These are phyloP conservation scores for Acanthiza pusilla DNA, from an alignment of 2,797 vertebrate species.

Conservation along the genomic window DNA sequence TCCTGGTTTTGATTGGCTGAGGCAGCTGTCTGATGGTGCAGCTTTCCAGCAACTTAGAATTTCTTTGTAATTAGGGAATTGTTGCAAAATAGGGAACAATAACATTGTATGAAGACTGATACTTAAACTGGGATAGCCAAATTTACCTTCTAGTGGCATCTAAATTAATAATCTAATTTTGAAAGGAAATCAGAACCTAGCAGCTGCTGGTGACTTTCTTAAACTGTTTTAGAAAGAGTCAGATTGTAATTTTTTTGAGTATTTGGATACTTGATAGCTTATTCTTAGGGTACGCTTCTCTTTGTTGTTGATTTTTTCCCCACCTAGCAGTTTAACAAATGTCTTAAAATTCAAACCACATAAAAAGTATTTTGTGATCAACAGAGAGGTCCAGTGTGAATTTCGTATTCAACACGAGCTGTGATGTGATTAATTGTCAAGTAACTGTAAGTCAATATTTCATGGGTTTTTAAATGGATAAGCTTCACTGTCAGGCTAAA, in stretches of 20 bases:
- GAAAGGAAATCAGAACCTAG: neutral
- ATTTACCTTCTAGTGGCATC: slow-evolving; percentile 19
- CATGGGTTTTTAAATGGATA: neutral
- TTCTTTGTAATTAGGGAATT: neutral
- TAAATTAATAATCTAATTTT: slow-evolving; percentile 49
- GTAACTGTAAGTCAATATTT: neutral
- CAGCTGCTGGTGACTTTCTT: slow-evolving; percentile 22
- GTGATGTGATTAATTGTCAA: neutral
- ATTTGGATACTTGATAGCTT: neutral
- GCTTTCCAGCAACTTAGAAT: neutral
- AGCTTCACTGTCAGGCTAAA: neutral
- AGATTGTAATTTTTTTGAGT: neutral
- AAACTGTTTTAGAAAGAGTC: neutral
- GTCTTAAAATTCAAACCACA: neutral
- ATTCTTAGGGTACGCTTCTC: neutral
- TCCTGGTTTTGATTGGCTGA: slow-evolving; percentile 6
- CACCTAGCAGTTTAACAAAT: neutral
- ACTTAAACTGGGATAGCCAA: neutral
- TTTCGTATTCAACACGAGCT: neutral
- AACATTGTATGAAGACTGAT: neutral
- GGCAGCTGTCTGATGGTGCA: slow-evolving; percentile 2
- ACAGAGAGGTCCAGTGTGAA: neutral
- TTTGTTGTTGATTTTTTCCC: neutral
- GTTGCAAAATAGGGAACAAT: neutral
- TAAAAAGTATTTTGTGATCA: neutral